A percentile compares a stretch with the other conserved stretches of the same genome.
Conservation (phyloP, 2,113 vertebrate genomes). For the Pleuronectes platessa region DNA sequence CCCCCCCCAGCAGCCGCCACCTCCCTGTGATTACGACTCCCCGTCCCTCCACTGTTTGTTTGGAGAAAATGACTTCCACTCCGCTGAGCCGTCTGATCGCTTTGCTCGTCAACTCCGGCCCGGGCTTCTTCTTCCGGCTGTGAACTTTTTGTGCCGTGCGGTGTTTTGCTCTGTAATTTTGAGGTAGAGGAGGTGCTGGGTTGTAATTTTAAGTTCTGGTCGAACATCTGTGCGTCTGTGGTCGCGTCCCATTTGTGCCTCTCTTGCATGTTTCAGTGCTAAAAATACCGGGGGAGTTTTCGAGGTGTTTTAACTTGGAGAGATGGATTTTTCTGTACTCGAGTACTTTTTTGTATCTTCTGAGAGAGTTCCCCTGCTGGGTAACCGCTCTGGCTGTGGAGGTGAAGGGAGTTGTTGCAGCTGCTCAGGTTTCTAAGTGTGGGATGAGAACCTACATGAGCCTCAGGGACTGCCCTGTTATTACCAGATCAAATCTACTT, state of each 20-base stretch:
- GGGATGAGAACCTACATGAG: constrained; percentile 58
- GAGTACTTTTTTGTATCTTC: neutral
- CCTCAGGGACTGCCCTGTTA: constrained; percentile 56
- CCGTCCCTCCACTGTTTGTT: constrained; percentile 65
- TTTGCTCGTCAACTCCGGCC: constrained; percentile 51
- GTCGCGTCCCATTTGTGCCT: constrained; percentile 25
- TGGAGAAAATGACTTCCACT: constrained; percentile 76
- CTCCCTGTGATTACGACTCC: constrained; percentile 65
- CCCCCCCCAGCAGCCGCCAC: neutral
- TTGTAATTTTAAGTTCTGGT: constrained; percentile 64
- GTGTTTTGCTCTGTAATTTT: constrained; percentile 68
- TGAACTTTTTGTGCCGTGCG: neutral
- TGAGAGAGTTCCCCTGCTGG: neutral
- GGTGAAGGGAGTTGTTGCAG: constrained; percentile 61
- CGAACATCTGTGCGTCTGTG: constrained; percentile 51
- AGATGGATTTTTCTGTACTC: neutral
- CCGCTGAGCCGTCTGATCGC: constrained; percentile 51
- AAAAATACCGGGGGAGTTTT: constrained; percentile 32
- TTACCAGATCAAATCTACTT: constrained; percentile 59
- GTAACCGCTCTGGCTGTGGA: neutral
- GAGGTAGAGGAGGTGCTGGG: constrained; percentile 9
- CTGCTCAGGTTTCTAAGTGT: constrained; percentile 50
- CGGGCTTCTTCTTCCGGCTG: constrained; percentile 29
- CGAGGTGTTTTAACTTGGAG: neutral
- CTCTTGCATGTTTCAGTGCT: constrained; percentile 34